Evolutionary conservation across 1,140 invertebrate species (phyloP).

Genomic region (Parapsyche elsis): DNA sequence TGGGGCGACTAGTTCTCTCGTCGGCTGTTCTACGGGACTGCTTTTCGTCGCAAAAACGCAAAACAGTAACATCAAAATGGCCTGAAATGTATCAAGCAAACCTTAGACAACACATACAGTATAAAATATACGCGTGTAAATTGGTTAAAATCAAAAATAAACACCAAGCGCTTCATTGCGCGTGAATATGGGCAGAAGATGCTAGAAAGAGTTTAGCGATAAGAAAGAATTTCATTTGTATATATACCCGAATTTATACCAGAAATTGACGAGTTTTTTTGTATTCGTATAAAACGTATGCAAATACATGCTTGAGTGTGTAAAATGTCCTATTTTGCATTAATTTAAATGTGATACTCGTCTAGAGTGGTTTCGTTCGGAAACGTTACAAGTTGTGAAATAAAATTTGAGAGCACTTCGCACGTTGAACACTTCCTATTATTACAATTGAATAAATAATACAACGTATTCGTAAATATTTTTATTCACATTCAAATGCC

Average conservation of each 20-base stretch:
- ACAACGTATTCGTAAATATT: too few relatives aligned
- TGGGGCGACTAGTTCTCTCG: background rate
- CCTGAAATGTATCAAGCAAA: background rate
- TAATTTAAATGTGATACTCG: background rate
- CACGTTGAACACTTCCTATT: background rate
- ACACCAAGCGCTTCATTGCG: conserved; percentile 14
- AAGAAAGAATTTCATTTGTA: conserved; percentile 10
- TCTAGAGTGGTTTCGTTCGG: background rate
- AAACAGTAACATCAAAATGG: background rate
- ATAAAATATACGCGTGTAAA: conserved; percentile 2
- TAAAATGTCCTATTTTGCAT: conserved; percentile 21
- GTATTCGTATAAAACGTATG: background rate
- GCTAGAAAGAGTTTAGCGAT: background rate
- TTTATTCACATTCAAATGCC: background rate
- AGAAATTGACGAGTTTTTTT: conserved; percentile 15
- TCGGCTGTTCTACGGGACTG: background rate
- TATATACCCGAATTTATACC: conserved; percentile 22
- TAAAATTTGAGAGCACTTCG: background rate
- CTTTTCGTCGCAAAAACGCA: background rate
- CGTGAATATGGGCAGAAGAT: background rate
- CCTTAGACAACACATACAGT: background rate
- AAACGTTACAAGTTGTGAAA: background rate
- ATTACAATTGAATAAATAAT: too few relatives aligned
- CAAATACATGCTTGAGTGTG: background rate
- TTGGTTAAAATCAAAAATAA: background rate